phyloP scores from a whole-genome alignment of 2,888 invertebrate species.

The Zaprionus obscuricornis region DNA sequence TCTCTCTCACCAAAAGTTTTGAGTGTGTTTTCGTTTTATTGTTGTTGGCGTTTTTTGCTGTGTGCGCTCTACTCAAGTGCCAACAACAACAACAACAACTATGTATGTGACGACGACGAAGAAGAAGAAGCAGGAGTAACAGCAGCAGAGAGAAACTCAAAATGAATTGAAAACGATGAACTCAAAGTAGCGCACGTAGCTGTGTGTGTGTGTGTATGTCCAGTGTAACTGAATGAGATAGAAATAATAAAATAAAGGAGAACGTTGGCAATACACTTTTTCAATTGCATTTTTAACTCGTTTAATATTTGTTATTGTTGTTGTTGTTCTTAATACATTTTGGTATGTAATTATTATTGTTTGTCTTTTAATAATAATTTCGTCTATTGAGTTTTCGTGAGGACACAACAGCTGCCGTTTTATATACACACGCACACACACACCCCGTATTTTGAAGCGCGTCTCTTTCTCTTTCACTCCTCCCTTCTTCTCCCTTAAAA shows the following conservation, averaged over 20 bases:
- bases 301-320: background rate
- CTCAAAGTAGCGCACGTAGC: slow-evolving; percentile 74
- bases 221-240: slow-evolving; percentile 20
- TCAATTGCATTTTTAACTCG: slow-evolving; percentile 69
- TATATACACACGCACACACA: no score
- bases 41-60: slow-evolving; percentile 21
- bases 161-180: slow-evolving; percentile 79
- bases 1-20: slow-evolving; percentile 28
- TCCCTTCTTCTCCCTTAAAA: background rate
- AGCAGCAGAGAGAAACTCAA: slow-evolving; percentile 68
- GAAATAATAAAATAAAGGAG: no score
- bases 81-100: no score
- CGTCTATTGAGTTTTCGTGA: background rate
- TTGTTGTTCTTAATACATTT: no score
- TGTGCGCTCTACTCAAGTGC: slow-evolving; percentile 33
- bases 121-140: slow-evolving; percentile 31
- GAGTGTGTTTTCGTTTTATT: slow-evolving; percentile 40
- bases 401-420: background rate
- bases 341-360: no score
- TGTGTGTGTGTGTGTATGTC: slow-evolving; percentile 16
- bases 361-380: slow-evolving; percentile 29
- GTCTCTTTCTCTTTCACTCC: background rate
- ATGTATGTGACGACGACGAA: no score
- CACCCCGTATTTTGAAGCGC: background rate
- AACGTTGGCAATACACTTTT: slow-evolving; percentile 35